Evolutionary conservation across 2,888 invertebrate genomes (phyloP), one percentile per base, ranked within the genome.

Genomic region (Tenthredo distinguenda): DNA sequence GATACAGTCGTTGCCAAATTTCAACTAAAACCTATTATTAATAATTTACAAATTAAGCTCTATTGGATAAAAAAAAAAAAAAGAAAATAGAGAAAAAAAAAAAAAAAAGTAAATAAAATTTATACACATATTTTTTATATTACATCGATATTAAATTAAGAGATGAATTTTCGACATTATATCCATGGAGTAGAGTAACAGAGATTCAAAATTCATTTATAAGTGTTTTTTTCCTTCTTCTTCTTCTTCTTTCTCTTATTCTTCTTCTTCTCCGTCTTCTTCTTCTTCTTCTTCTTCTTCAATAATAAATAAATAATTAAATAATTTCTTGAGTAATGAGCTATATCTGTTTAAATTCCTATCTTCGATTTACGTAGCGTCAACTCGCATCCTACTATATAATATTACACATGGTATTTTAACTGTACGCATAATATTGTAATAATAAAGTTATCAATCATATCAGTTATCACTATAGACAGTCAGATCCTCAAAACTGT

Each of bases 291-390:
- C 2, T 47, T 47, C 90, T 89, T 91, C 21, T 90, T 90, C 89
- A 93, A 93, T 92, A 93, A 93, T 93, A 93, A 93, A 93, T 93
- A 93, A 93, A 93, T 93, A 93, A 92, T 93, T 93, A 93, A 93
- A 93, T 93, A 93, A 91, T 88, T 85, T 87, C 82, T 88, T 89
- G 89, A 91, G 89, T 91, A 88, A 90, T 89, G 90, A 18, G 9
- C 90, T 90, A 90, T 90, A 91, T 90, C 91, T 92, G 90, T 88
- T 85, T 88, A 88, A 88, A 89, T 88, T 88, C 88, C 88, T 89
- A 90, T 88, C 88, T 87, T 88, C 88, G 86, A 88, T 88, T 90
- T 90, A 89, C 89, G 88, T 90, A 91, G 89, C 90, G 89, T 90
- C 90, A 88, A 88, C 89, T 90, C 90, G 89, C 88, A 90, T 88